These are phyloP conservation scores for Pseudomyrmex flavicornis DNA, from an alignment of 1,140 invertebrate species.

Conservation along the genomic window DNA sequence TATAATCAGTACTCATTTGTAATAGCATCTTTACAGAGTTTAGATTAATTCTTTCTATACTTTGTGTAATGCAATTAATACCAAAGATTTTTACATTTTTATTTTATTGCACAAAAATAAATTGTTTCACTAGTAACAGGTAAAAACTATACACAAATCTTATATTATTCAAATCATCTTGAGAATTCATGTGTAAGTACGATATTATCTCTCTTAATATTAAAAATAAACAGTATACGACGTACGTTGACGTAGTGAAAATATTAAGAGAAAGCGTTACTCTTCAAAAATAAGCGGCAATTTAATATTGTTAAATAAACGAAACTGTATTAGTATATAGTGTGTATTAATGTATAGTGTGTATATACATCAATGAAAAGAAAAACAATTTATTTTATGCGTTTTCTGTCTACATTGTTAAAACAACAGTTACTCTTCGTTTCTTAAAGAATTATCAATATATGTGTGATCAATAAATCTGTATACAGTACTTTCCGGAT, in stretches of 20 bases:
- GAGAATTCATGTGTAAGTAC: not conserved
- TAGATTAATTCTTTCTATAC: not conserved
- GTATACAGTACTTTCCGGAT: no score
- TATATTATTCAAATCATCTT: not conserved
- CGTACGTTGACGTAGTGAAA: not conserved
- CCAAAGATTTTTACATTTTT: constrained; percentile 14
- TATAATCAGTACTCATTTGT: no score
- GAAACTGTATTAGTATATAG: not conserved
- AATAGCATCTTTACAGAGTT: no score
- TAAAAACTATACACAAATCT: not conserved
- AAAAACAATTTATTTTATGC: not conserved
- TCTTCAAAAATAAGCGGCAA: not conserved
- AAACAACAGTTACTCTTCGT: constrained; percentile 21
- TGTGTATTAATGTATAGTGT: constrained; percentile 5
- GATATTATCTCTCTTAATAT: not conserved
- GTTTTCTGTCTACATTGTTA: constrained; percentile 5
- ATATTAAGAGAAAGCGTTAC: not conserved
- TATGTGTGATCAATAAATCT: not conserved
- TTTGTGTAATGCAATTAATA: constrained; percentile 25
- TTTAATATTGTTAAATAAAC: not conserved
- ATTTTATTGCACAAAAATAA: constrained; percentile 17
- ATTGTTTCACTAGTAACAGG: not conserved
- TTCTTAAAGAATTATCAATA: not conserved
- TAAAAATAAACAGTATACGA: constrained; percentile 18
- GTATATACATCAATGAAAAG: constrained; percentile 3